phyloP scores from a whole-genome alignment of 2,797 vertebrate genomes.

The Hippocampus kuda region DNA sequence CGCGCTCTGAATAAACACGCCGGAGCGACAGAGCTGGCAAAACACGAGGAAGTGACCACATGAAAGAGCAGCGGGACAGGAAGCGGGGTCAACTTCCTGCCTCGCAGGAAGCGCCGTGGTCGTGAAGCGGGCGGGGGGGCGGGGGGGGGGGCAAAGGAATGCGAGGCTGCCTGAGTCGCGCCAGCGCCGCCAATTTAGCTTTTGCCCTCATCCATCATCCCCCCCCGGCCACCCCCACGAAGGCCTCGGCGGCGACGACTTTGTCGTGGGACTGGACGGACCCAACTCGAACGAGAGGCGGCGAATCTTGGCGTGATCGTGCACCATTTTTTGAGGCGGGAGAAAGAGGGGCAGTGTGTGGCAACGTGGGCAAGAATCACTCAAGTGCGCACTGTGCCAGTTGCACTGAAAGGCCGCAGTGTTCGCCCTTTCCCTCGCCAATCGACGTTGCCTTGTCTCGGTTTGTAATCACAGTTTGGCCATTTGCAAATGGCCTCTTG shows the following conservation, averaged over 20 bases:
- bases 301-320: slow-evolving; percentile 15
- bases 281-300: slow-evolving; percentile 28
- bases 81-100: slow-evolving; percentile 70
- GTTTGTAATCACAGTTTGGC: too few relatives aligned
- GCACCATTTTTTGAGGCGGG: slow-evolving; percentile 26
- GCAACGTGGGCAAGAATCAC: slow-evolving; percentile 34
- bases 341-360: slow-evolving; percentile 42
- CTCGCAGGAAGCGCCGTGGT: slow-evolving; percentile 65
- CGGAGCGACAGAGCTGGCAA: slow-evolving; percentile 43
- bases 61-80: slow-evolving; percentile 71
- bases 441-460: slow-evolving; percentile 1
- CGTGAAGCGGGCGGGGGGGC: slow-evolving; percentile 28
- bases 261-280: slow-evolving; percentile 28
- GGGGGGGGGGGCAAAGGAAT: slow-evolving; percentile 54
- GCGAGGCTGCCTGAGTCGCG: slow-evolving; percentile 40
- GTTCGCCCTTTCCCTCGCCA: slow-evolving; percentile 32
- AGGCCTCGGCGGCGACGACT: slow-evolving; percentile 19
- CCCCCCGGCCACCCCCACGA: slow-evolving; percentile 31
- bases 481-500: too few relatives aligned
- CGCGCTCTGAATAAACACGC: slow-evolving; percentile 42
- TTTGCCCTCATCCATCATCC: slow-evolving; percentile 3
- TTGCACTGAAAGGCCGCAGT: slow-evolving; percentile 61
- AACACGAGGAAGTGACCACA: slow-evolving; percentile 75
- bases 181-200: slow-evolving; percentile 33
- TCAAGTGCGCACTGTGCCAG: slow-evolving; percentile 60